Evolutionary conservation across 1,140 invertebrate genomes (phyloP), one percentile per base, ranked within the genome.

Genomic region (Anoplolepis gracilipes): DNA sequence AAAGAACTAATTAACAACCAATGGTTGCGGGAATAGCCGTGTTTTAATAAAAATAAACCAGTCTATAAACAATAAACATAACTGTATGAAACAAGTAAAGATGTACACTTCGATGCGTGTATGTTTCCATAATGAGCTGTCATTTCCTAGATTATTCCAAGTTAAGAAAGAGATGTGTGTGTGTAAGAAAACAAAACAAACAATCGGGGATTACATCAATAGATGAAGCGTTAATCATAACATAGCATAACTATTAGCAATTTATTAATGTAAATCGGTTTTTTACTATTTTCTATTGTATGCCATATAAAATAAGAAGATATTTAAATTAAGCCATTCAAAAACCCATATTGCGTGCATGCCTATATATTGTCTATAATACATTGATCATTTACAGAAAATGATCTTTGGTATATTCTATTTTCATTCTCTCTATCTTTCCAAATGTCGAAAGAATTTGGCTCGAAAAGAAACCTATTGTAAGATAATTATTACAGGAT

Each of bases 121-220:
- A 39, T 36, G 13, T 42, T n/a, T 59, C 16, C 13, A 59, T 59
- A 82, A 22, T 19, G 1, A 39, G 22, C 11, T 39, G 53, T 82
- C 36, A 82, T 46, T 82, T 82, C 78, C 25, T 73, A 69, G 10
- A 39, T 82, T n/a, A 73, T 73, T 59, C 53, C 67, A 82, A 59
- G 8, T 57, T 72, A 82, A 8, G 16, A 42, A 73, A 59, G 39
- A 61, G n/a, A 36, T 36, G 30, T 13, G 22, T 79, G 36, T 2
- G 7, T 67, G n/a, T n/a, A n/a, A 42, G 55, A 13, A 78, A 49
- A 78, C 28, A 16, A 64, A 13, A 65, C 28, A 30, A 25, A 28
- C 16, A 67, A 19, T 69, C 33, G 22, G 16, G 28, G 30, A 64
- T 64, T 78, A 57, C 25, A 57, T 5, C 22, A 16, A 53, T 72